Evolutionary conservation across 2,888 invertebrate species (phyloP), one percentile per base, ranked within the genome.

Genomic region (Rhingia rostrata): DNA sequence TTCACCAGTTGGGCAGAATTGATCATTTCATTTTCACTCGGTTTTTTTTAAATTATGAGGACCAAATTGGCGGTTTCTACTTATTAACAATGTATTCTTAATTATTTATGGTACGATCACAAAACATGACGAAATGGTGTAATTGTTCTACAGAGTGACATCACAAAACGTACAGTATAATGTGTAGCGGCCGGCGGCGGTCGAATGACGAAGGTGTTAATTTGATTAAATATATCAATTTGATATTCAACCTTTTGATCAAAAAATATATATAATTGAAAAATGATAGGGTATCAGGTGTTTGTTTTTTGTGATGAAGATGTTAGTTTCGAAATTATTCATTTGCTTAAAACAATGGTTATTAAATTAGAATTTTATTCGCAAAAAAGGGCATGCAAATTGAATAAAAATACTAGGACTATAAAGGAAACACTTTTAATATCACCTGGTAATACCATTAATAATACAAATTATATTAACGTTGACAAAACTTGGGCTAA

Each of bases 131-230:
- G 35, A 33, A 41, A 41, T 10, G 30, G 1, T 51, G 22, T 39
- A 14, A 35, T 61, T 47, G 12, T 6, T 12, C 9, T 14, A 33
- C 22, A 30, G 12, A 51, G 4, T 39, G 30, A 39, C 12, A 12
- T 10, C 14, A 9, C 14, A 51, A 37, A 51, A 45, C 4, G 10
- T 47, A 10, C 22, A n/a, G 37, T 14, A n/a, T 33, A 35, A 9
- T 3, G 12, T 45, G 45, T 53, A 12, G 22, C 12, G 22, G 22
- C 7, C 5, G 2, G 10, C 22, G 22, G 7, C 7, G 7, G 7
- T 9, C n/a, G 2, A 43, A 5, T 45, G 43, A 33, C 10, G 43
- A 45, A 54, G 54, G 33, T 67, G 67, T 54, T 35, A 67, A 67
- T 54, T 67, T 67, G 22, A 54, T 67, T 14, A 53, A 45, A 6